Base-by-base conservation (phyloP, 2,888 invertebrate species). In the Drosophila kuntzei region DNA sequence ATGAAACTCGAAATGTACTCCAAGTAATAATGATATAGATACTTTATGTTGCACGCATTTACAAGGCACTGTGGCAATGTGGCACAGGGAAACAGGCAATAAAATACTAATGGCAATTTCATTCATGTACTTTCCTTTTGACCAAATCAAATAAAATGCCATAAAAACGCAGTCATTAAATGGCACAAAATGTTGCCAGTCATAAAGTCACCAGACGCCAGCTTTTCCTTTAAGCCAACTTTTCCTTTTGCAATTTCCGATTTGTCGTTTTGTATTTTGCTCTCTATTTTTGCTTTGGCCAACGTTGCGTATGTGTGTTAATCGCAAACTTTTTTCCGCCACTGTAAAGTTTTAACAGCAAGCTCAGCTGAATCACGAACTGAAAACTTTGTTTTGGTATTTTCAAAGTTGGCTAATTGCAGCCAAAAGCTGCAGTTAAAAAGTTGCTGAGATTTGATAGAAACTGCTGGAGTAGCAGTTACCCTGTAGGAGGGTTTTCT, bases 271-370 rank as follows among this genome's bases (percentile, higher is more conserved):
- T 18, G n/a, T 55, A 32, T 36, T 29, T 32, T 25, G 7, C 11
- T 2, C 22, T 14, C n/a, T 22, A 9, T 14, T 55, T 36, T 6
- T 12, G 9, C 29, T 9, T n/a, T 6, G 54, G 29, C 55, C 29
- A 58, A 59, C 72, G 27, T 27, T 62, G 65, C 76, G 66, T 76
- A 68, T 78, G 76, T 34, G 65, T 62, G 62, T 59, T 78, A 66
- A 62, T 53, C 66, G 50, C 37, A 14, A 53, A 58, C 29, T 51
- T 58, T 59, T 29, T 7, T 12, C 12, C 20, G 14, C 7, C 25
- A 37, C n/a, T 8, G 55, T 34, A 20, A 74, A 76, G 37, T 78
- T 80, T 62, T 74, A 70, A 61, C 54, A 34, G 57, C 41, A 29
- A 53, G n/a, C 43, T 25, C 18, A 61, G 51, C 57, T 50, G 49